Conservation (phyloP, 2,113 vertebrate genomes). For the Hippopotamus amphibius region DNA sequence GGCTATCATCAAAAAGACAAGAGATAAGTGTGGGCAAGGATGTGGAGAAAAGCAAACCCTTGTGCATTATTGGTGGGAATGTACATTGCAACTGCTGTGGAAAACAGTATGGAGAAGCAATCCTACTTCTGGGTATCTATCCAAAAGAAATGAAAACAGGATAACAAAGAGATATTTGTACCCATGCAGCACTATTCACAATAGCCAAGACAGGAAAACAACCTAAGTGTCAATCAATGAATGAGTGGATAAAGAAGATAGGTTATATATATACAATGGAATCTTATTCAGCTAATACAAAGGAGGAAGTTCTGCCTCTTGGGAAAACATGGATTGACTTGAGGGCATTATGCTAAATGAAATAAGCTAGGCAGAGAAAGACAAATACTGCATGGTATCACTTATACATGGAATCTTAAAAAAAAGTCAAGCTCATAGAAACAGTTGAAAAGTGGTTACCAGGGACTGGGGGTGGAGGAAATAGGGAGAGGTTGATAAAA, state of each 20-base stretch:
- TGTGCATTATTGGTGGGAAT: too few relatives aligned
- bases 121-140: too few relatives aligned
- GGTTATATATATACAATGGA: background rate
- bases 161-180: background rate
- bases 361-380: background rate
- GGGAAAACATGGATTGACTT: background rate
- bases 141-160: background rate
- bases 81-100: too few relatives aligned
- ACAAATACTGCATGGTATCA: background rate
- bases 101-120: too few relatives aligned
- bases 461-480: background rate
- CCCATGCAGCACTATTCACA: background rate
- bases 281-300: background rate
- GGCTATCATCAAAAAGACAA: too few relatives aligned
- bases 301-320: background rate
- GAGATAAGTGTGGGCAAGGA: too few relatives aligned
- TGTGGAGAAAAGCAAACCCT: too few relatives aligned
- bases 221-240: background rate
- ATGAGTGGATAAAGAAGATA: background rate
- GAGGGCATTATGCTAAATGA: background rate
- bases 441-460: background rate
- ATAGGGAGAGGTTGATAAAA: background rate
- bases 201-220: background rate
- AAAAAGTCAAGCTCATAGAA: background rate
- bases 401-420: too few relatives aligned